Evolutionary conservation across 2,113 vertebrate species (phyloP), one percentile per base, ranked within the genome.

Genomic region (Chinchilla lanigera): DNA sequence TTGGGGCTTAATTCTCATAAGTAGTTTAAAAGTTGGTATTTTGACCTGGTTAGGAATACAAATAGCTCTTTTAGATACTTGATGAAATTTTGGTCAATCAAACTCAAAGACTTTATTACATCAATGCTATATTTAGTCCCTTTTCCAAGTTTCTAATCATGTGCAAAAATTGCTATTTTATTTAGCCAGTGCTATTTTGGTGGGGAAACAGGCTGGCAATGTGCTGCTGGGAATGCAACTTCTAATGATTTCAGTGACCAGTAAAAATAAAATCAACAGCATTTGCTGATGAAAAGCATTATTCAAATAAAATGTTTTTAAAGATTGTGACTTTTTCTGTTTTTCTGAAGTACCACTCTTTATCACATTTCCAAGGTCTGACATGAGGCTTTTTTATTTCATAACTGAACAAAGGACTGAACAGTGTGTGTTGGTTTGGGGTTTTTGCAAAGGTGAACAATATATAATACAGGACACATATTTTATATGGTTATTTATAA

Each of bases 91-190:
- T 58, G 84, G 38, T 67, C 44, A 71, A 47, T 95, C 84, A 84
- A 95, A 81, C 44, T 78, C 44, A 80, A 92, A 12, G 5, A 87
- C 41, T 14, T 89, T 77, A 52, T 38, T 93, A 52, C 11, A 89
- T 86, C 73, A 94, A 63, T 88, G 83, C 11, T 63, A 85, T 52
- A 95, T 71, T 89, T 75, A 84, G 52, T 84, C 38, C 86, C 1
- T 93, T 91, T 86, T 89, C n/a, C 10, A 41, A 94, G 75, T 86
- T 93, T 87, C 67, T 92, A 90, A 75, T 80, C 80, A 83, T 84
- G 58, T 87, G 26, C 38, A 96, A 82, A 28, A 85, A 83, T 41
- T 94, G 24, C 26, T 83, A 22, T 93, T 92, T 89, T 94, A 75
- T 60, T 94, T 92, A 80, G 61, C 41, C 0, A 3, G 28, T 30